Evolutionary conservation across 1,140 invertebrate species (phyloP).

Genomic region (Eubasilissa regina): DNA sequence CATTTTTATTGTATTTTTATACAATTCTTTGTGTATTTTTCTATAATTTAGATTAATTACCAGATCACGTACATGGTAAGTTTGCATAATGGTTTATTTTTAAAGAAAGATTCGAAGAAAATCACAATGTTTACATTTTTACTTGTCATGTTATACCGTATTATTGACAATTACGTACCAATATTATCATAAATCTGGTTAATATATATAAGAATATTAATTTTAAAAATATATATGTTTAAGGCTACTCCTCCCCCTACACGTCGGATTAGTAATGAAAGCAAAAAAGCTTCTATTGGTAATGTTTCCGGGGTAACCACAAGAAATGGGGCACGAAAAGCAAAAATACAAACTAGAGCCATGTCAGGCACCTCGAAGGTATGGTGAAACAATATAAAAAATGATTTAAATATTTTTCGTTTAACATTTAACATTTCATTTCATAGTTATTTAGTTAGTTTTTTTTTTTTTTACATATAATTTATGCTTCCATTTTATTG

Average conservation of each 20-base stretch:
- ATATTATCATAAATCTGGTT: no score
- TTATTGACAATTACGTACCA: no score
- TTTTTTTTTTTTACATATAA: neutral
- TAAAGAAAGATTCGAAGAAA: neutral
- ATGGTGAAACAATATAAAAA: slow-evolving; percentile 33
- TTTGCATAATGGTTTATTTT: slow-evolving; percentile 12
- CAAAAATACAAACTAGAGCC: slow-evolving; percentile 76
- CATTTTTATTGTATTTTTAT: slow-evolving; percentile 1
- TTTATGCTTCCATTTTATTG: neutral
- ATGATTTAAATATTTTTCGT: neutral
- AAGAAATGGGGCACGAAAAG: slow-evolving; percentile 73
- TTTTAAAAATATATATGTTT: slow-evolving; percentile 43
- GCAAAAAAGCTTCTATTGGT: slow-evolving; percentile 65
- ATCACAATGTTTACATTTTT: slow-evolving; percentile 48
- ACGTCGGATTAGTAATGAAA: slow-evolving; percentile 64
- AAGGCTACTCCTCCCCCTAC: slow-evolving; percentile 65
- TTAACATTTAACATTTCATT: neutral
- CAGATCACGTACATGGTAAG: slow-evolving; percentile 36
- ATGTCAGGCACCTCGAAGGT: slow-evolving; percentile 71
- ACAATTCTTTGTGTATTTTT: slow-evolving; percentile 25
- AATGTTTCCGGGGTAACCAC: slow-evolving; percentile 67
- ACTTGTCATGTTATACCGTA: slow-evolving; percentile 43
- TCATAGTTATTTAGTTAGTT: neutral
- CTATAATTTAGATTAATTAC: slow-evolving; percentile 12
- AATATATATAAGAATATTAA: neutral